Evolutionary conservation across 2,797 vertebrate genomes (phyloP).

Genomic region (Oophaga sylvatica): DNA sequence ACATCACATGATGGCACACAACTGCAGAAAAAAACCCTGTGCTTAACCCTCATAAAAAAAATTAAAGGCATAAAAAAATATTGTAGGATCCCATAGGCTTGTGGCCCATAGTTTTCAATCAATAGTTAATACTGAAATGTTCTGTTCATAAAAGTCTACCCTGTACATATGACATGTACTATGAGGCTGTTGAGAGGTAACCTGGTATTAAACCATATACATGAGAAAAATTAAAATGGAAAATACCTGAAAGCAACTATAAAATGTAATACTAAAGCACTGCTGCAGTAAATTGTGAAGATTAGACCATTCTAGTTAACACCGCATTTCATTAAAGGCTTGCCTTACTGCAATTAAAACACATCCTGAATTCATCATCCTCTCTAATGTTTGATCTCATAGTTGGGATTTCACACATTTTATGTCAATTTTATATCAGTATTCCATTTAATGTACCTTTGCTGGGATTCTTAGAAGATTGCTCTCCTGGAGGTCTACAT

Average conservation of each 20-base stretch:
- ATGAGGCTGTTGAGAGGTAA: too few relatives aligned
- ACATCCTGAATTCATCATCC: constrained; percentile 20
- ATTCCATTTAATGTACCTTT: constrained; percentile 25
- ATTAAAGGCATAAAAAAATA: too few relatives aligned
- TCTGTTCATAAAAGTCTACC: too few relatives aligned
- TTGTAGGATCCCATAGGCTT: too few relatives aligned
- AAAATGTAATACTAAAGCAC: neutral
- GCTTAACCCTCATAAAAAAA: too few relatives aligned
- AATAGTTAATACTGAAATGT: too few relatives aligned
- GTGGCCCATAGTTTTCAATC: too few relatives aligned
- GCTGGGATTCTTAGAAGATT: neutral
- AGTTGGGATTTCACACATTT: constrained; percentile 8
- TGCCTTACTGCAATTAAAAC: constrained; percentile 16
- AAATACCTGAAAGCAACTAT: neutral
- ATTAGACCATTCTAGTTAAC: neutral
- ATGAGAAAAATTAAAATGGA: constrained; percentile 14
- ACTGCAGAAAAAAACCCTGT: too few relatives aligned
- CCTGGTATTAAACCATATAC: too few relatives aligned
- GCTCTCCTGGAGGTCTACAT: constrained; percentile 18
- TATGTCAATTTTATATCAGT: constrained; percentile 25
- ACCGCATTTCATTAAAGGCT: neutral
- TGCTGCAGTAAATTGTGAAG: neutral
- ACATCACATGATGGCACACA: too few relatives aligned
- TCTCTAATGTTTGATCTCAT: constrained; percentile 5
- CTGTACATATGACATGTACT: too few relatives aligned